Evolutionary conservation across 2,797 vertebrate species (phyloP).

Genomic region (Sciurus vulgaris): DNA sequence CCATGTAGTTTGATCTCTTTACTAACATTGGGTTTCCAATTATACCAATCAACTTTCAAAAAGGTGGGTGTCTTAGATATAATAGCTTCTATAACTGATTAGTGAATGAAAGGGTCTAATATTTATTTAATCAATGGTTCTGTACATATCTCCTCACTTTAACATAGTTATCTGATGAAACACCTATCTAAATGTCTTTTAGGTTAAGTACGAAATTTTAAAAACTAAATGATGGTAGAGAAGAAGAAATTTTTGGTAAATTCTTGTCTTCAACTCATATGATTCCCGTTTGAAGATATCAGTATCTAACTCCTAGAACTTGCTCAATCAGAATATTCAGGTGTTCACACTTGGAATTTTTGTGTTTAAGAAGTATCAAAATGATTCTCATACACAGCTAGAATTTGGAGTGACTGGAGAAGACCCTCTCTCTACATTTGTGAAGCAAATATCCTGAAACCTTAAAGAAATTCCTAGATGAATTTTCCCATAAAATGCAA

Average conservation of each 20-base stretch:
- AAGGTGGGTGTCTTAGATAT: not conserved
- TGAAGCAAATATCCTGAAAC: constrained; percentile 13
- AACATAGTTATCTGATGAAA: not conserved
- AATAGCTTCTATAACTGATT: not conserved
- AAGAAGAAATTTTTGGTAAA: not conserved
- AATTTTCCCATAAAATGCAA: not conserved
- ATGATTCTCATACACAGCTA: not conserved
- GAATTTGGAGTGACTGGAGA: not conserved
- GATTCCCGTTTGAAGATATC: not conserved
- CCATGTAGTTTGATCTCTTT: not conserved
- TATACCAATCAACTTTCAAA: constrained; percentile 18
- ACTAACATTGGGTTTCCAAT: not conserved
- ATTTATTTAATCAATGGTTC: not conserved
- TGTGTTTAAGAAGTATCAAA: not conserved
- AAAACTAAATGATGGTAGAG: not conserved
- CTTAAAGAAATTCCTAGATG: not conserved
- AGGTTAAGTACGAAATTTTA: not conserved
- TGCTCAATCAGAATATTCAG: not conserved
- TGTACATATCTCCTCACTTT: constrained; percentile 9
- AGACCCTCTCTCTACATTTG: not conserved
- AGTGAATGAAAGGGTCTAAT: not conserved
- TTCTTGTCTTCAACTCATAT: not conserved
- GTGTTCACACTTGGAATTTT: not conserved
- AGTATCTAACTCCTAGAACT: not conserved
- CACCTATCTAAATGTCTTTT: not conserved